Evolutionary conservation across 2,797 vertebrate genomes (phyloP).

Genomic region (Syndactyla subalaris): DNA sequence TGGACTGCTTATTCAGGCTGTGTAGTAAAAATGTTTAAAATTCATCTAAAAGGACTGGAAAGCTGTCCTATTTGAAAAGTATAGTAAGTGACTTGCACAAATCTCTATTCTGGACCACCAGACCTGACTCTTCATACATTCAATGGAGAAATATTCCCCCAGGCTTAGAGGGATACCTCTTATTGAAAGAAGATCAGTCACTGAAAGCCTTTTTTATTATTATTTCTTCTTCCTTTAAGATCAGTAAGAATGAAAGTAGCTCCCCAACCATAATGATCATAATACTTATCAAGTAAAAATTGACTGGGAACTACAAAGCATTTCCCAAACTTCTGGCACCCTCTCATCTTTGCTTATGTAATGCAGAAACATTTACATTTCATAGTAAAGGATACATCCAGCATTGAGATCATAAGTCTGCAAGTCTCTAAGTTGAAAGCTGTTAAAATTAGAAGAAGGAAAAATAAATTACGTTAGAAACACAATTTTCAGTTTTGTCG

Average conservation of each 20-base stretch:
- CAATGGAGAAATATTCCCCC: background rate
- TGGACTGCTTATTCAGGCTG: background rate
- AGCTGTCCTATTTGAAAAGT: background rate
- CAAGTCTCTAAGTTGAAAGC: conserved; percentile 96
- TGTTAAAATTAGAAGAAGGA: conserved; percentile 69
- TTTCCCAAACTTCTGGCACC: background rate
- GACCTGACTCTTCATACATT: background rate
- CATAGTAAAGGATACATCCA: conserved; percentile 92
- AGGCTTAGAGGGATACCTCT: background rate
- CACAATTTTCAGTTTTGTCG: background rate
- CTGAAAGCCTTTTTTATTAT: fast-evolving
- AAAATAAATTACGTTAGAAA: background rate
- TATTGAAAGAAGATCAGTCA: background rate
- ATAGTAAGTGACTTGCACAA: background rate
- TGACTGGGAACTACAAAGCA: background rate
- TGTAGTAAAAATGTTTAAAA: background rate
- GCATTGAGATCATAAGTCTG: conserved; percentile 93
- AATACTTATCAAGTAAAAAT: background rate
- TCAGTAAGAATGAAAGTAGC: background rate
- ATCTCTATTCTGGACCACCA: background rate
- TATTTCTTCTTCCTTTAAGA: background rate
- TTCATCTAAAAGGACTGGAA: background rate
- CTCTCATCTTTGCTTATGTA: background rate
- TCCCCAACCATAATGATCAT: background rate
- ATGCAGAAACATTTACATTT: background rate